Evolutionary conservation across 2,113 vertebrate species (phyloP).

Genomic region (Coracopsis vasa): DNA sequence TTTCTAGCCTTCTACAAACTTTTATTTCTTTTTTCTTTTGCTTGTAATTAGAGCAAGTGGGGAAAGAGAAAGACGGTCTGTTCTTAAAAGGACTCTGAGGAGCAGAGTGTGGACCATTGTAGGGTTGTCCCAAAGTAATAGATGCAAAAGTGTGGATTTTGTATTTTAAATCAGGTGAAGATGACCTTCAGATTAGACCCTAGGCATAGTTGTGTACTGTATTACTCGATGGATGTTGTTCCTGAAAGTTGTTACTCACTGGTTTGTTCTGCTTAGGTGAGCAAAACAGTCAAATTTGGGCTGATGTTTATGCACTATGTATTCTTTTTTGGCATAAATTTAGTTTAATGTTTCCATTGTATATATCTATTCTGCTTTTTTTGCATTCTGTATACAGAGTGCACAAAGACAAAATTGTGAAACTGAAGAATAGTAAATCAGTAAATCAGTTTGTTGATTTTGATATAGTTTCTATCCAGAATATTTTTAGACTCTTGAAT

Average conservation of each 20-base stretch:
- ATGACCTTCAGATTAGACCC: neutral
- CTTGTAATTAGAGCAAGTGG: neutral
- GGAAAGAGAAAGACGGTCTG: neutral
- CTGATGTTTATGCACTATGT: neutral
- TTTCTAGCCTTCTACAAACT: neutral
- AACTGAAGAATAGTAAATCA: slow-evolving; percentile 24
- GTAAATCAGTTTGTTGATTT: slow-evolving; percentile 11
- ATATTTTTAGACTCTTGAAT: neutral
- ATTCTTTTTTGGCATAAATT: slow-evolving; percentile 9
- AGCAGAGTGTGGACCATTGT: neutral
- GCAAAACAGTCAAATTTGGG: neutral
- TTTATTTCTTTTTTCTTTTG: neutral
- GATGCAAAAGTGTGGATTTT: neutral
- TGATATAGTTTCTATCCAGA: neutral
- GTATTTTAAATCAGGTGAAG: neutral
- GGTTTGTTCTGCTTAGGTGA: neutral
- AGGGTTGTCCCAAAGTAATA: neutral
- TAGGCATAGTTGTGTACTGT: neutral
- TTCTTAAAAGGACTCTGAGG: neutral
- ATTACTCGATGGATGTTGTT: neutral
- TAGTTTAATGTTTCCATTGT: neutral
- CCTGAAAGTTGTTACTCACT: neutral
- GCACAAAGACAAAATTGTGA: neutral
- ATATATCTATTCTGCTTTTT: neutral
- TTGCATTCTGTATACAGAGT: neutral